These are phyloP conservation scores for Discoglossus pictus DNA, from an alignment of 2,797 vertebrate genomes.

Conservation along the genomic window DNA sequence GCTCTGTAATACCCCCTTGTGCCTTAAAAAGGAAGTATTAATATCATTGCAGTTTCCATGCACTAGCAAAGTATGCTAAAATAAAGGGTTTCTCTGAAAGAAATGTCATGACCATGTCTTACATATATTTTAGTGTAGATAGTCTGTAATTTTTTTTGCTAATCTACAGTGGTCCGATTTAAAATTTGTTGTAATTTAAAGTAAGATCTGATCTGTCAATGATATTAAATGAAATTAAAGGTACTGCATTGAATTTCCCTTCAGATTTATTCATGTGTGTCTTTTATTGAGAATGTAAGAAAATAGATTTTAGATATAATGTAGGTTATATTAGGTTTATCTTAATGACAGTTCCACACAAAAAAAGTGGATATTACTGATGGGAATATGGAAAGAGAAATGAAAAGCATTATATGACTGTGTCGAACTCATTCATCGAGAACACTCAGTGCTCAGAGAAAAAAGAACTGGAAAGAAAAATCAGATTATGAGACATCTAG, in stretches of 20 bases:
- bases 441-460: constrained; percentile 10
- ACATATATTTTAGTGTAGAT: too few species aligned
- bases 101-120: too few species aligned
- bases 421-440: constrained; percentile 11
- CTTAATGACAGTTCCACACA: constrained; percentile 4
- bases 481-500: constrained; percentile 42
- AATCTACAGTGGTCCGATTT: too few species aligned
- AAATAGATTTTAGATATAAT: constrained; percentile 9
- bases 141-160: too few species aligned
- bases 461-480: constrained; percentile 13
- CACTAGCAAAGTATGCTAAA: too few species aligned
- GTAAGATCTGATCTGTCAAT: too few species aligned
- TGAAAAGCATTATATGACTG: not conserved
- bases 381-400: constrained; percentile 23
- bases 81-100: too few species aligned
- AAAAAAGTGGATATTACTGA: constrained; percentile 33
- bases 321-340: constrained; percentile 23
- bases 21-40: too few species aligned
- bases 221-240: too few species aligned
- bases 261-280: not conserved
- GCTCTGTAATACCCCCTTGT: too few species aligned
- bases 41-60: too few species aligned
- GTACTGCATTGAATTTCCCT: not conserved
- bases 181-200: too few species aligned
- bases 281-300: not conserved